phyloP scores from a whole-genome alignment of 2,113 vertebrate genomes.

The Nesoenas mayeri region DNA sequence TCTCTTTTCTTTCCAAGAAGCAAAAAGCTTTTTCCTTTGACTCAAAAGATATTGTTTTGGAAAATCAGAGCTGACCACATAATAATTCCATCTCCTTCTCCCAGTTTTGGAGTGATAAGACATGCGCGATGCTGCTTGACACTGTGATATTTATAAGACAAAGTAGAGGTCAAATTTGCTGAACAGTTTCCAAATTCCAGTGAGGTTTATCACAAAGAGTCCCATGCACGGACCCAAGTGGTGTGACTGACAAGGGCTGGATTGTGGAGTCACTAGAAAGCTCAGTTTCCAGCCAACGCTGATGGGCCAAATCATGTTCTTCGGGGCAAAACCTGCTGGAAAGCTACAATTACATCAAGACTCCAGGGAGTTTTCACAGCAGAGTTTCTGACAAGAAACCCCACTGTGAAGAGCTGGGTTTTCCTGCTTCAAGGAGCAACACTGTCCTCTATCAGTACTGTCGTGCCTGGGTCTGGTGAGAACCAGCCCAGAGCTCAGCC shows the following conservation, averaged over 20 bases:
- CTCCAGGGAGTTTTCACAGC: not conserved
- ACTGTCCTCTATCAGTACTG: not conserved
- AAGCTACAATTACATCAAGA: not conserved
- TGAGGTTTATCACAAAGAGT: conserved; percentile 64
- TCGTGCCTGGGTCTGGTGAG: not conserved
- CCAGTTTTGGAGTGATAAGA: conserved; percentile 19
- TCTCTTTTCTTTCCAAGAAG: not conserved
- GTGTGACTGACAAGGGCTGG: conserved; percentile 34
- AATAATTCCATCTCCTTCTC: conserved; percentile 52
- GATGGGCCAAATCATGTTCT: not conserved
- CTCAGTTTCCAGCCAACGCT: not conserved
- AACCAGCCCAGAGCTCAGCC: not conserved
- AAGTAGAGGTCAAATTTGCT: conserved; percentile 66
- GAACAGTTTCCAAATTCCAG: conserved; percentile 70
- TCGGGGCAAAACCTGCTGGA: conserved; percentile 9
- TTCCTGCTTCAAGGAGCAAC: not conserved
- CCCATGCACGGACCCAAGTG: conserved; percentile 38
- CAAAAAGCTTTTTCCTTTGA: conserved; percentile 20
- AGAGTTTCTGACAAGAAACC: not conserved
- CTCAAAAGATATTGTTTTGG: conserved; percentile 29
- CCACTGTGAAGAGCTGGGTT: not conserved
- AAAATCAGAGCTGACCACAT: conserved; percentile 39
- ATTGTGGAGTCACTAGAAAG: conserved; percentile 30
- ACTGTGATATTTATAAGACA: conserved; percentile 70
- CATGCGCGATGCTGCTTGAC: conserved; percentile 45